Conservation (phyloP, 2,888 invertebrate genomes). For the Hydraecia micacea region DNA sequence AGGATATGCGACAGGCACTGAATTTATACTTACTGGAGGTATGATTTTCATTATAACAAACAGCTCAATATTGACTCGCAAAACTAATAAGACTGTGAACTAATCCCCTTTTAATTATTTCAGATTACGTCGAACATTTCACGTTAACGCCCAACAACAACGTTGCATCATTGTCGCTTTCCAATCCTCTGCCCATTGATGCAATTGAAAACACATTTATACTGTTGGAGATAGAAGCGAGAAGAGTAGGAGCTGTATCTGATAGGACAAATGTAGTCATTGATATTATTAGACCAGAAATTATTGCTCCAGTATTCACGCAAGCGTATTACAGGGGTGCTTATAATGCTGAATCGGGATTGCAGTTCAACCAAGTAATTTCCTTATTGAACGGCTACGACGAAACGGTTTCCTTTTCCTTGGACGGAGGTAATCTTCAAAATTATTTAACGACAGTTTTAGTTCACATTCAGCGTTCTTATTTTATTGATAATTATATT, state of each 20-base stretch:
- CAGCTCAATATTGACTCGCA: background rate
- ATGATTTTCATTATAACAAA: slow-evolving; percentile 36
- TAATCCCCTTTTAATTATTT: background rate
- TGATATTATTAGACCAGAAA: slow-evolving; percentile 28
- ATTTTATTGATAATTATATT: background rate
- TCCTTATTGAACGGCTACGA: slow-evolving; percentile 67
- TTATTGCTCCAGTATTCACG: slow-evolving; percentile 70
- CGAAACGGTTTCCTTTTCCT: slow-evolving; percentile 15
- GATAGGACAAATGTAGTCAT: slow-evolving; percentile 2
- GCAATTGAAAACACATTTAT: background rate
- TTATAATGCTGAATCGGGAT: slow-evolving; percentile 67
- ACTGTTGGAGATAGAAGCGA: slow-evolving; percentile 5
- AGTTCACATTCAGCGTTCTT: background rate
- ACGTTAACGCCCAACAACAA: background rate
- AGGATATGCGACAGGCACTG: slow-evolving; percentile 73
- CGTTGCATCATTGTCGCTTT: background rate
- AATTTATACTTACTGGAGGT: slow-evolving; percentile 77
- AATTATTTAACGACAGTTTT: background rate
- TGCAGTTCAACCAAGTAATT: slow-evolving; percentile 71
- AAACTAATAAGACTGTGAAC: background rate
- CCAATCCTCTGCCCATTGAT: background rate
- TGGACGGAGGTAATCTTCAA: slow-evolving; percentile 31
- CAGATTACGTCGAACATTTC: background rate
- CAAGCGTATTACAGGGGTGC: slow-evolving; percentile 74
- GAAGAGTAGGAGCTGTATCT: background rate